Percentiles rank a stretch among this genome's conserved stretches.
These are phyloP conservation scores for Pediacus dermestoides DNA, from an alignment of 2,888 invertebrate species.

Conservation along the genomic window DNA sequence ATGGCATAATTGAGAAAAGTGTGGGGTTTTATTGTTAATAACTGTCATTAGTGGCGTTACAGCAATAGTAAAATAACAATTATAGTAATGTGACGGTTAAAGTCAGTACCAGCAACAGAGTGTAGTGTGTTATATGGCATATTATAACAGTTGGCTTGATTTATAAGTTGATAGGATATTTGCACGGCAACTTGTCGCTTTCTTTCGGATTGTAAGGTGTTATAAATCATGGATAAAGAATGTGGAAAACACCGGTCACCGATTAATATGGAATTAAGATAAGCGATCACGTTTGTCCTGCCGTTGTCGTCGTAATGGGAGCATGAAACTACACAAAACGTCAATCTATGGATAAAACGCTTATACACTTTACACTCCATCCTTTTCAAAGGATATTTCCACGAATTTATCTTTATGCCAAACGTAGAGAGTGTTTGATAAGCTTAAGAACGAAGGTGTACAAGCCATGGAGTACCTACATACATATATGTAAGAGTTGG, in stretches of 20 bases:
- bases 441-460: too few species aligned
- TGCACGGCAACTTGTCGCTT: constrained; percentile 22
- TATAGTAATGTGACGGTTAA: constrained; percentile 22
- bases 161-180: constrained; percentile 25
- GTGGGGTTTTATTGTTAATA: constrained; percentile 33
- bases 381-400: too few species aligned
- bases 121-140: constrained; percentile 7
- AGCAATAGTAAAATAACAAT: constrained; percentile 23
- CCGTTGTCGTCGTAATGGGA: constrained; percentile 12
- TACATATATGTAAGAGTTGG: too few species aligned
- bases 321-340: too few species aligned
- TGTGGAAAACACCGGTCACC: constrained; percentile 16
- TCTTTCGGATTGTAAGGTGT: constrained; percentile 18
- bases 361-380: too few species aligned
- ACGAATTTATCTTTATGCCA: too few species aligned
- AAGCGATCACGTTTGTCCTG: constrained; percentile 13
- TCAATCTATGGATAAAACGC: too few species aligned
- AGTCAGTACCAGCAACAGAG: constrained; percentile 5
- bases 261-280: constrained; percentile 16
- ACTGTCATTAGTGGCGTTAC: constrained; percentile 29
- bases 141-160: too few species aligned
- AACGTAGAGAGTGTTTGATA: too few species aligned
- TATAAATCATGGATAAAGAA: constrained; percentile 17
- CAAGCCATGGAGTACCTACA: too few species aligned
- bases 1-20: constrained; percentile 28